These are phyloP conservation scores for Stegodyphus dumicola DNA, from an alignment of 1,140 invertebrate genomes.

Conservation along the genomic window DNA sequence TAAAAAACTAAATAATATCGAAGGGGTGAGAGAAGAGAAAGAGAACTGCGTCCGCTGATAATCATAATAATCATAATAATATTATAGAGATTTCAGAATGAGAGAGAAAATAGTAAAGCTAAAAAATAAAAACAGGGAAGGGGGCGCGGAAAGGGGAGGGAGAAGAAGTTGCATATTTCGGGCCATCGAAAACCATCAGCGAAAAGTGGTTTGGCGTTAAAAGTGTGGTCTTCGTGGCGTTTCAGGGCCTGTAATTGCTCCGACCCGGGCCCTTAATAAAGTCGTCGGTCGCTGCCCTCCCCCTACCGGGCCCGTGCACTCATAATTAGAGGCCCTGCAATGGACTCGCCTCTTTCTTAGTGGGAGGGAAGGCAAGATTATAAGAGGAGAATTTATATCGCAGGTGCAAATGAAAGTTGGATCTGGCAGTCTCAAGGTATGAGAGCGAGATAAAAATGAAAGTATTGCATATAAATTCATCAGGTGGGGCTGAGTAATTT, in stretches of 20 bases:
- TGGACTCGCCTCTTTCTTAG: slow-evolving; percentile 14
- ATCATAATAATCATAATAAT: slow-evolving; percentile 45
- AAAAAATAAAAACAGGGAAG: background rate
- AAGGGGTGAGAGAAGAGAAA: background rate
- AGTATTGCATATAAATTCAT: too few species aligned
- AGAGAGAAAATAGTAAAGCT: background rate
- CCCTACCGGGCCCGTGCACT: background rate
- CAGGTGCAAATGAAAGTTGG: too few species aligned
- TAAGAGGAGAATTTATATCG: too few species aligned
- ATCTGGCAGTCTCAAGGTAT: too few species aligned
- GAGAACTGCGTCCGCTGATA: background rate
- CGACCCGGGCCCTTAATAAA: slow-evolving; percentile 24
- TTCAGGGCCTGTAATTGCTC: slow-evolving; percentile 27
- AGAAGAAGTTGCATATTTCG: slow-evolving; percentile 30
- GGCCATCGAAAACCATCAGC: slow-evolving; percentile 19
- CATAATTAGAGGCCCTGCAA: background rate
- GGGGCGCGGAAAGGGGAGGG: background rate
- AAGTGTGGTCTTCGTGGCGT: slow-evolving; percentile 8
- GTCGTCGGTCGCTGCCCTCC: slow-evolving; percentile 29
- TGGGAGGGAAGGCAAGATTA: background rate
- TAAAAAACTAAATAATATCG: slow-evolving; percentile 12
- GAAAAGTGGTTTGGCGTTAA: slow-evolving; percentile 32
- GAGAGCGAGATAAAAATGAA: too few species aligned
- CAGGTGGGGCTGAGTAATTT: too few species aligned
- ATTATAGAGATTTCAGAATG: slow-evolving; percentile 9